Percentiles rank a stretch among this genome's conserved stretches.
Conservation (phyloP, 2,797 vertebrate genomes). For the Semotilus atromaculatus region DNA sequence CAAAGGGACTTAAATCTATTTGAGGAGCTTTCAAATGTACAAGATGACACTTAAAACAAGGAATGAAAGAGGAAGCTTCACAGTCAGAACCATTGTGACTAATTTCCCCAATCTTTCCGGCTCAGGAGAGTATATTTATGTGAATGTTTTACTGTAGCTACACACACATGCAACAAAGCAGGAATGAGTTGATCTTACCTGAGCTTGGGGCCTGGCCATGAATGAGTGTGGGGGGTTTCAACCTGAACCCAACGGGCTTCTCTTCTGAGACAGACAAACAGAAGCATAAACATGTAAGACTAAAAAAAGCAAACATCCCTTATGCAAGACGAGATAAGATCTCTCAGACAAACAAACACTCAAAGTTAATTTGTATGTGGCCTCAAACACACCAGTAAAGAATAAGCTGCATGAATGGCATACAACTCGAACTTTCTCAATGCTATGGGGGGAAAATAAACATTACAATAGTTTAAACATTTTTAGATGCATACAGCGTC, state of each 20-base stretch:
- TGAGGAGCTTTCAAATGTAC: conserved; percentile 1
- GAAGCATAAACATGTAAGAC: neutral
- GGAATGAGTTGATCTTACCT: conserved; percentile 77
- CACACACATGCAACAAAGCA: neutral
- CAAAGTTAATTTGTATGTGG: neutral
- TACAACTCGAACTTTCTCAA: neutral
- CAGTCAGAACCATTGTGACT: neutral
- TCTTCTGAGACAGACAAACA: conserved; percentile 82
- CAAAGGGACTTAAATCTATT: neutral
- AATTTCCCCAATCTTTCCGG: neutral
- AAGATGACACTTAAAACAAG: neutral
- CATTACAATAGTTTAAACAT: neutral
- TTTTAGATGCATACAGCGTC: neutral
- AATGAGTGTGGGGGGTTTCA: conserved; percentile 97
- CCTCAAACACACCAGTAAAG: neutral
- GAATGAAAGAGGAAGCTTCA: conserved; percentile 12
- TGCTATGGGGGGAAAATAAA: too few species aligned
- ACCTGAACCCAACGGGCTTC: conserved; percentile 93
- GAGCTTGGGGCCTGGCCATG: conserved; percentile 97
- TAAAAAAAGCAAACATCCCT: conserved; percentile 12
- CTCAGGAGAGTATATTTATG: neutral
- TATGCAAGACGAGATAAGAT: neutral
- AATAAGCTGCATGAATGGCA: neutral
- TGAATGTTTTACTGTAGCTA: too few species aligned
- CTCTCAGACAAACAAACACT: conserved; percentile 7